These are phyloP conservation scores for Poeciliopsis occidentalis DNA, from an alignment of 2,113 vertebrate genomes.

Conservation along the genomic window DNA sequence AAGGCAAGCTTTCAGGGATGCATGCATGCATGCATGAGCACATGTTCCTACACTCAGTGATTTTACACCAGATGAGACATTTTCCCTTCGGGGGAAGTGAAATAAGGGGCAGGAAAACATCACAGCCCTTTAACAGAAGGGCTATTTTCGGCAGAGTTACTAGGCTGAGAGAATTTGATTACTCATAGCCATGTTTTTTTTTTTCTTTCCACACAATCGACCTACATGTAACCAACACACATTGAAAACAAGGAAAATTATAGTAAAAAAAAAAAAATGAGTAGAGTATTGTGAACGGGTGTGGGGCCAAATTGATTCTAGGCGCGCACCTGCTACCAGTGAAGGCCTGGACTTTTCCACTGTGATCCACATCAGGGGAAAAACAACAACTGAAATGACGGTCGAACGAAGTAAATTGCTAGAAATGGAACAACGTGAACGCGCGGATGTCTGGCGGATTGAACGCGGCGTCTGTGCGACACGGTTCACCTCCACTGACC, in stretches of 20 bases:
- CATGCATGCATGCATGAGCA: slow-evolving; percentile 67
- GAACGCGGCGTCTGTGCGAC: neutral
- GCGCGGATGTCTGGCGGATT: neutral
- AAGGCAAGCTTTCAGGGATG: no score
- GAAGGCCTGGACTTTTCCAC: slow-evolving; percentile 39
- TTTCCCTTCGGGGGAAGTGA: slow-evolving; percentile 63
- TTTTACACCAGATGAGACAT: slow-evolving; percentile 66
- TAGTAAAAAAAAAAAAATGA: neutral
- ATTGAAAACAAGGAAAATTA: no score
- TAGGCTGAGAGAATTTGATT: slow-evolving; percentile 68
- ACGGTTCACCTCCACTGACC: slow-evolving; percentile 57
- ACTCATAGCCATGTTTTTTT: slow-evolving; percentile 52
- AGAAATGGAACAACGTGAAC: neutral
- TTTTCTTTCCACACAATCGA: no score
- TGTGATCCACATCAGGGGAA: no score
- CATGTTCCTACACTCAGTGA: slow-evolving; percentile 61
- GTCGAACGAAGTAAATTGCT: neutral
- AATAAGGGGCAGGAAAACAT: slow-evolving; percentile 51
- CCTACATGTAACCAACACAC: no score
- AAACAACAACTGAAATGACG: neutral
- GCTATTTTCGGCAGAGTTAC: slow-evolving; percentile 71
- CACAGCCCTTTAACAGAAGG: slow-evolving; percentile 46
- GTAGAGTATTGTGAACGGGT: neutral
- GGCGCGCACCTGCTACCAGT: slow-evolving; percentile 17
- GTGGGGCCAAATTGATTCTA: neutral